Base-by-base conservation (phyloP, 2,797 vertebrate species). In the Sardinella longiceps region DNA sequence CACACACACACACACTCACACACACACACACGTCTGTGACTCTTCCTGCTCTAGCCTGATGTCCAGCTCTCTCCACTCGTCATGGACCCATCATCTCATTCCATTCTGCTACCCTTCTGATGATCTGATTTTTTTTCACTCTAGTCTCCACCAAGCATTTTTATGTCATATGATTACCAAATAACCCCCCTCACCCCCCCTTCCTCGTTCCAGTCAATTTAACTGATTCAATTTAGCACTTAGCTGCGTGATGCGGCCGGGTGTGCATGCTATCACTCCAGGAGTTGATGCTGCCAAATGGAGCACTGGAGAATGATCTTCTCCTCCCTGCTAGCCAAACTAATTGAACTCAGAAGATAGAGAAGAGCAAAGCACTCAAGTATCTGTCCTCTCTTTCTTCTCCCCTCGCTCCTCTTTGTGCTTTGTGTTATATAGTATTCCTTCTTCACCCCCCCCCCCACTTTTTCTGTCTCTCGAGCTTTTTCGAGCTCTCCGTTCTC, bases 161-260 rank as follows among this genome's bases (percentile, higher is more conserved):
- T 63, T 63, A 63, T 63, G 28, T 63, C 60, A 63, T 63, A 63
- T 63, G 60, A 30, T 63, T 66, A 66, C 58, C 58, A 20, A 63
- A 23, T n/a, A 23, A 2, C 60, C 25, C 25, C 60, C 60, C 56
- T 25, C 58, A n/a, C 5, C n/a, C 63, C 63, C 28, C 63, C 63
- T 14, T 23, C 20, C 51, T 56, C 11, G 28, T 70, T 70, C 63
- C 63, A 70, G 63, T 70, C 63, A 70, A 70, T 70, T 70, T 70
- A 70, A 14, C 63, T 70, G 63, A 70, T 70, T 70, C 63, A 70
- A 70, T 70, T 70, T 70, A 30, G 63, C 63, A 70, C 63, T 70
- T 70, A 70, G 28, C 28, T 11, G 23, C 25, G 18, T 60, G 58
- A 25, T 25, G n/a, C 18, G n/a, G n/a, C n/a, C n/a, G 58, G 51